Evolutionary conservation across 2,888 invertebrate genomes (phyloP).

Genomic region (Dicycla oo): DNA sequence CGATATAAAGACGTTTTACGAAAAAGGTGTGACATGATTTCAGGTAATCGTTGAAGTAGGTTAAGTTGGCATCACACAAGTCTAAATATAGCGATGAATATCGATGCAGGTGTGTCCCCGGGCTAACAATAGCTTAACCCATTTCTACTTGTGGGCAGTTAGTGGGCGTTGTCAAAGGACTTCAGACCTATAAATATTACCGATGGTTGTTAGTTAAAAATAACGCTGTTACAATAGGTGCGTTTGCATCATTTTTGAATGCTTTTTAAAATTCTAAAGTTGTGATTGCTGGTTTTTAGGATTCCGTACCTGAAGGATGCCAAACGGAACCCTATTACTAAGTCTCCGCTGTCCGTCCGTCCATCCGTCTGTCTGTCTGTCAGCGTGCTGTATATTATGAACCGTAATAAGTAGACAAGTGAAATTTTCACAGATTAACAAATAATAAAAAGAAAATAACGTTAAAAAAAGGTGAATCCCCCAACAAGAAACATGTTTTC

Average conservation of each 20-base stretch:
- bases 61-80: slow-evolving; percentile 14
- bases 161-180: background rate
- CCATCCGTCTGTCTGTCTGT: too few species aligned
- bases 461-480: too few species aligned
- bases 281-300: background rate
- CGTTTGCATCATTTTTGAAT: background rate
- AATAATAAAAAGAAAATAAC: too few species aligned
- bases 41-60: slow-evolving; percentile 6
- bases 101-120: slow-evolving; percentile 28
- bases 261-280: background rate
- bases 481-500: too few species aligned
- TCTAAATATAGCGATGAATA: slow-evolving; percentile 42
- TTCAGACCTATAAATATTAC: background rate
- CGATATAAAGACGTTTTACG: slow-evolving; percentile 11
- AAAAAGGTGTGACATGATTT: slow-evolving; percentile 25
- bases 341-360: too few species aligned
- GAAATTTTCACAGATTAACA: too few species aligned
- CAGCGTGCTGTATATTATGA: too few species aligned
- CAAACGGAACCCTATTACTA: too few species aligned
- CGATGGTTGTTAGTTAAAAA: background rate
- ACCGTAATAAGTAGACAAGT: too few species aligned
- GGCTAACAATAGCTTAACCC: slow-evolving; percentile 48
- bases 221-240: background rate
- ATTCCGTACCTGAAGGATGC: too few species aligned
- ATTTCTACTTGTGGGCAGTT: slow-evolving; percentile 25